Evolutionary conservation across 2,113 vertebrate species (phyloP).

Genomic region (Peucedramus taeniatus): DNA sequence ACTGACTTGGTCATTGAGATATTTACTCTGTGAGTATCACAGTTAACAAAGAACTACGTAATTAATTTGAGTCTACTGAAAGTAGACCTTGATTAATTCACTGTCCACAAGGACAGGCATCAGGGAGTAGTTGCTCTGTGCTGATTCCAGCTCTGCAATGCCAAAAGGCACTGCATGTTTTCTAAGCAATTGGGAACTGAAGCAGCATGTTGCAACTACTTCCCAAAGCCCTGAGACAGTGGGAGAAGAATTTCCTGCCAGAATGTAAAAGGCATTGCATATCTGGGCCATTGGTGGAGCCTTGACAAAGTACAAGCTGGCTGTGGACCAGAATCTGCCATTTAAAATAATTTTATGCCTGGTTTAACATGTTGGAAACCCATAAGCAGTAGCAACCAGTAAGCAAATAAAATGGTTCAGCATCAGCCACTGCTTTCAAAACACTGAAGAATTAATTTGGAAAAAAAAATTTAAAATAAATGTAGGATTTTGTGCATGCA

Average conservation of each 20-base stretch:
- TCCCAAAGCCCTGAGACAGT: not conserved
- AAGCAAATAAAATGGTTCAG: not conserved
- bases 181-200: not conserved
- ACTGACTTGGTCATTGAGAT: not conserved
- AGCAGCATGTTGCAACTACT: not conserved
- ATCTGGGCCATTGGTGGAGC: not conserved
- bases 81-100: not conserved
- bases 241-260: not conserved
- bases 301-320: not conserved
- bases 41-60: not conserved
- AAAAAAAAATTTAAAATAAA: not conserved
- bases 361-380: not conserved
- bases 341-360: conserved; percentile 24
- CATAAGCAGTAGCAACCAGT: not conserved
- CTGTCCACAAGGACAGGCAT: not conserved
- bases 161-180: not conserved
- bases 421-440: not conserved
- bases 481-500: not conserved
- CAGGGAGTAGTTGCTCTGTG: not conserved
- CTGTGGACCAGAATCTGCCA: not conserved
- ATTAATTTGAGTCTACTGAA: not conserved
- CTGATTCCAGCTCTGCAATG: not conserved
- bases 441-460: not conserved
- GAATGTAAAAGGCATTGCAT: not conserved
- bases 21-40: not conserved